phyloP scores from a whole-genome alignment of 2,113 vertebrate species.

The Proterorhinus semilunaris region DNA sequence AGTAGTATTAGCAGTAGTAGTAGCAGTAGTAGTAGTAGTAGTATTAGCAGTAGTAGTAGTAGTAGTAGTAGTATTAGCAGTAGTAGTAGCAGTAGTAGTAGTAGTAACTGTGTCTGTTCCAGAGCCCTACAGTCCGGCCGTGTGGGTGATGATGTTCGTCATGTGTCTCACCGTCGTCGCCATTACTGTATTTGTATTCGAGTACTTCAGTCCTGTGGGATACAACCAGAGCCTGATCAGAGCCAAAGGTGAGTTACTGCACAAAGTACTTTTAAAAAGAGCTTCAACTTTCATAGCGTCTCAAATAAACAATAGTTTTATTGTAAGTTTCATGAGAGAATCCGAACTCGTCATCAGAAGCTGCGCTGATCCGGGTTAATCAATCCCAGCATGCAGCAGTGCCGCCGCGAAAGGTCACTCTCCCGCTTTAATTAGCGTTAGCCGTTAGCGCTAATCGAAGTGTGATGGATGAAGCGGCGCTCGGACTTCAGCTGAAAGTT shows the following conservation, averaged over 20 bases:
- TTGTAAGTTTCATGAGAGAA: no score
- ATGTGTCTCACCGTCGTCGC: slow-evolving; percentile 98
- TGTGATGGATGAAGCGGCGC: slow-evolving; percentile 68
- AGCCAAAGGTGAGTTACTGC: slow-evolving; percentile 84
- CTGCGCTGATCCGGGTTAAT: slow-evolving; percentile 34
- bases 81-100: neutral
- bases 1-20: neutral
- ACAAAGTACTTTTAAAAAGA: neutral
- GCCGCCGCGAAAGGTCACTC: slow-evolving; percentile 75
- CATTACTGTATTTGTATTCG: slow-evolving; percentile 92
- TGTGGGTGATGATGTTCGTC: slow-evolving; percentile 97
- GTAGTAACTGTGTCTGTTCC: slow-evolving; percentile 16
- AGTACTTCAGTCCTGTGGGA: slow-evolving; percentile 95
- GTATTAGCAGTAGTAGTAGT: neutral
- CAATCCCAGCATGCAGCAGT: slow-evolving; percentile 62
- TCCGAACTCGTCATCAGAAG: no score
- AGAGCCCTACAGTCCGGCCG: slow-evolving; percentile 79
- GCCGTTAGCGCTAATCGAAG: slow-evolving; percentile 66
- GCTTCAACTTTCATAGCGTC: no score
- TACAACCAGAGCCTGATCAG: slow-evolving; percentile 94
- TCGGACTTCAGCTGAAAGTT: slow-evolving; percentile 16
- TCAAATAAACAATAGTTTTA: no score
- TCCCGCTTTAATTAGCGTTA: slow-evolving; percentile 73
- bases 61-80: neutral
- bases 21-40: slow-evolving; percentile 3